Evolutionary conservation across 2,113 vertebrate genomes (phyloP), one percentile per base, ranked within the genome.

Genomic region (Megalops atlanticus): DNA sequence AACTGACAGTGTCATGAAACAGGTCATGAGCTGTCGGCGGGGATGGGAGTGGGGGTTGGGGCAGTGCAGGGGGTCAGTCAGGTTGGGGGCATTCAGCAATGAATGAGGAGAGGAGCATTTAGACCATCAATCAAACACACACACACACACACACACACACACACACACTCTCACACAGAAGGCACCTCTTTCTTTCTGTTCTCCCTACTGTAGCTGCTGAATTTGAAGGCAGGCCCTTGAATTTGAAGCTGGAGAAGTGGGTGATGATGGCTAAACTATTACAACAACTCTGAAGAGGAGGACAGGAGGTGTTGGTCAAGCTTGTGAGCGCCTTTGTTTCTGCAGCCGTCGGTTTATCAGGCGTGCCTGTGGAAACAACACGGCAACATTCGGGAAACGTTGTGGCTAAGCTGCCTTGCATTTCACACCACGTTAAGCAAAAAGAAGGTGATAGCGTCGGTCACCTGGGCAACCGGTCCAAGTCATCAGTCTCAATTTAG

Each of bases 401-500:
- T n/a, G 3, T 14, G 41, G 76, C 75, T 76, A 74, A 85, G 81
- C 47, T 4, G 1, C 3, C 15, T 45, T 36, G 47, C 43, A 77
- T 85, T 81, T 85, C 73, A 76, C 74, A 77, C 36, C 27, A 35
- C 54, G 16, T 72, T 77, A 77, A 78, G 78, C 76, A 47, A 64
- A 31, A 76, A 72, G 72, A 79, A 54, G 47, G 69, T 82, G 81
- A 88, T 83, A n/a, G 58, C 24, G 79, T 87, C 80, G 69, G 76
- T 85, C 85, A 82, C 87, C 85, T 49, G 21, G 85, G 86, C 86
- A 89, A 90, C 86, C 45, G 71, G 86, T 83, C 83, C 80, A 71
- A 87, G 76, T 87, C 86, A 87, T 84, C 86, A 71, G 84, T 85
- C 86, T 87, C 83, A 85, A 85, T 88, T 88, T 83, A 69, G 40